Conservation (phyloP, 2,888 invertebrate species). For the Eledona agricola region DNA sequence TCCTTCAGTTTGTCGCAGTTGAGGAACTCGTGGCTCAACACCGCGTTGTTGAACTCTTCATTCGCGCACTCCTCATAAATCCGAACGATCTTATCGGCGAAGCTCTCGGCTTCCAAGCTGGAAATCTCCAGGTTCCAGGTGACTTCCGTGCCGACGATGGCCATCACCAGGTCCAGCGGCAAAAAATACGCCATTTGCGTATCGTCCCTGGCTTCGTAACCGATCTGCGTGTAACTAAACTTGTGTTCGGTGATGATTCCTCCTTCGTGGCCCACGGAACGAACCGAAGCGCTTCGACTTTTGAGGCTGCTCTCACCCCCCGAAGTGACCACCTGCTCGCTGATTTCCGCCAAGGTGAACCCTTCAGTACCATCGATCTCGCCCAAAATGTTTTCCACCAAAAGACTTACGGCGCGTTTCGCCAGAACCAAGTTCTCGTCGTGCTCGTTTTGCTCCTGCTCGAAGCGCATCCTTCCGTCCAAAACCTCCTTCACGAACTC, state of each 20-base stretch:
- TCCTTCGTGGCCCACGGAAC: constrained; percentile 12
- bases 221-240: constrained; percentile 44
- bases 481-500: constrained; percentile 56
- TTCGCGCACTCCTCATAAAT: constrained; percentile 51
- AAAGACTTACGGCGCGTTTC: constrained; percentile 43
- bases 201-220: constrained; percentile 33
- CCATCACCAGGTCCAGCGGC: constrained; percentile 51
- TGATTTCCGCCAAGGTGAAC: constrained; percentile 43
- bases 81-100: constrained; percentile 51
- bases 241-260: constrained; percentile 32
- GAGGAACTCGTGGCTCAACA: constrained; percentile 55
- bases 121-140: constrained; percentile 54
- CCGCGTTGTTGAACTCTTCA: constrained; percentile 50
- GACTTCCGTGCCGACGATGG: constrained; percentile 50
- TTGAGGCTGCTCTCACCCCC: too few relatives aligned
- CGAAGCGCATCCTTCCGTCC: constrained; percentile 40
- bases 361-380: constrained; percentile 51
- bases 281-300: too few relatives aligned
- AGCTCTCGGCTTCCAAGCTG: constrained; percentile 49
- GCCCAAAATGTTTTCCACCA: constrained; percentile 51
- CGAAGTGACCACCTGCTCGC: too few relatives aligned
- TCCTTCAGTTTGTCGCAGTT: constrained; percentile 47
- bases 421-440: constrained; percentile 41
- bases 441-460: constrained; percentile 42
- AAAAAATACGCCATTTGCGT: constrained; percentile 49